These are phyloP conservation scores for Xestia sexstrigata DNA, from an alignment of 2,888 invertebrate genomes.

Conservation along the genomic window DNA sequence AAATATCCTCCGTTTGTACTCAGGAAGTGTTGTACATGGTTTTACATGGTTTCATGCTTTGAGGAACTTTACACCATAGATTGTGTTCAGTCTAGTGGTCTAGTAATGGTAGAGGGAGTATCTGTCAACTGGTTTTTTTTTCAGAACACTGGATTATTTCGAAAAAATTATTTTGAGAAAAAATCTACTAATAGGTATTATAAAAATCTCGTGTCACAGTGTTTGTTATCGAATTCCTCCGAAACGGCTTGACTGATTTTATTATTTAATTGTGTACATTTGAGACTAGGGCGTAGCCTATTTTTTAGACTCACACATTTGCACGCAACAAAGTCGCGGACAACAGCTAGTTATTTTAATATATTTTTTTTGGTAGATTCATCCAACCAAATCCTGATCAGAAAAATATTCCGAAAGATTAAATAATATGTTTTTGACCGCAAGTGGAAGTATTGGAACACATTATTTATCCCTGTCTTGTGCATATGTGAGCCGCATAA, in stretches of 20 bases:
- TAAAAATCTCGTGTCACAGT: too few relatives aligned
- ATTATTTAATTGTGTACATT: too few relatives aligned
- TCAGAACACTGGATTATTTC: too few relatives aligned
- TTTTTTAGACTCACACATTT: too few relatives aligned
- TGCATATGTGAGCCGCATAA: background rate
- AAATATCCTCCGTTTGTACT: background rate
- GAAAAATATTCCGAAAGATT: background rate
- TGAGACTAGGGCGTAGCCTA: too few relatives aligned
- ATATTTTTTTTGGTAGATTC: too few relatives aligned
- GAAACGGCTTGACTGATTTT: too few relatives aligned
- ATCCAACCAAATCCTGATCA: background rate
- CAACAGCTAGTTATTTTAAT: too few relatives aligned
- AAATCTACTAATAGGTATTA: too few relatives aligned
- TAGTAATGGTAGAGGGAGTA: background rate
- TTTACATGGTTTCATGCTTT: background rate
- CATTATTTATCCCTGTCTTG: background rate
- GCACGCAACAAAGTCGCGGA: too few relatives aligned
- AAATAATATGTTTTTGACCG: background rate
- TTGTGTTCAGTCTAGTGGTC: background rate
- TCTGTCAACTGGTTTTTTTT: background rate
- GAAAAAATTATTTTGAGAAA: too few relatives aligned
- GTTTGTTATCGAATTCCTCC: too few relatives aligned
- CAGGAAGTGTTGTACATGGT: background rate
- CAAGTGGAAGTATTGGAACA: background rate
- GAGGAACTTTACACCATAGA: background rate